Base-by-base conservation (phyloP, 1,140 invertebrate genomes). In the Aphelenchoides fujianensis region DNA sequence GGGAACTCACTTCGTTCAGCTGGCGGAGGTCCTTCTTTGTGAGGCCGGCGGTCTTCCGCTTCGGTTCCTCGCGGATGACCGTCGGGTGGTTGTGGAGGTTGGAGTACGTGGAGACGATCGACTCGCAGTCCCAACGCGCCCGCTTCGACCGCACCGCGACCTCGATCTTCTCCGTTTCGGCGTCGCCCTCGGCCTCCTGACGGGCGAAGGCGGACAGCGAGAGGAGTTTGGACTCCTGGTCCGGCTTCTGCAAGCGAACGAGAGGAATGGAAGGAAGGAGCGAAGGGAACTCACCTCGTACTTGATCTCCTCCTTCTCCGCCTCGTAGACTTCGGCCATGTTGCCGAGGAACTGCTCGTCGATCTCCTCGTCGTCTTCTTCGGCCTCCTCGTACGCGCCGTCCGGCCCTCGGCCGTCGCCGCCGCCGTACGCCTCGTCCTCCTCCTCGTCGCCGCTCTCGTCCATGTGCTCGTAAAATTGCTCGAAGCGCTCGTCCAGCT, bases 401-500 rank as follows among this genome's bases (percentile, higher is more conserved):
- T n/a, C n/a, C n/a, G n/a, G n/a, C n/a, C n/a, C n/a, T n/a, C n/a
- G n/a, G n/a, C n/a, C n/a, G n/a, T n/a, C n/a, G n/a, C n/a, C n/a
- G n/a, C n/a, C n/a, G n/a, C n/a, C n/a, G n/a, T n/a, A n/a, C n/a
- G n/a, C n/a, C n/a, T 34, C 62, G 16, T 89, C 87, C 57, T 86
- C 86, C 23, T 89, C 88, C 0, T 87, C 87, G 41, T 88, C 87
- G n/a, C 88, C 86, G 23, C 88, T 85, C 73, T 87, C 82, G 23
- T 79, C 84, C 62, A 88, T 86, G 12, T 74, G 89, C 87, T 68
- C 76, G 86, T 90, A 93, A 86, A 93, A 88, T 90, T 90, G 89
- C 86, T 97, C 94, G 88, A 97, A 97, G 81, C 90, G 88, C 80
- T 94, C 90, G 88, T 97, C 95, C 0, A 97, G 84, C 16, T 61